Evolutionary conservation across 2,113 vertebrate genomes (phyloP), one percentile per base, ranked within the genome.

Genomic region (Caretta caretta): DNA sequence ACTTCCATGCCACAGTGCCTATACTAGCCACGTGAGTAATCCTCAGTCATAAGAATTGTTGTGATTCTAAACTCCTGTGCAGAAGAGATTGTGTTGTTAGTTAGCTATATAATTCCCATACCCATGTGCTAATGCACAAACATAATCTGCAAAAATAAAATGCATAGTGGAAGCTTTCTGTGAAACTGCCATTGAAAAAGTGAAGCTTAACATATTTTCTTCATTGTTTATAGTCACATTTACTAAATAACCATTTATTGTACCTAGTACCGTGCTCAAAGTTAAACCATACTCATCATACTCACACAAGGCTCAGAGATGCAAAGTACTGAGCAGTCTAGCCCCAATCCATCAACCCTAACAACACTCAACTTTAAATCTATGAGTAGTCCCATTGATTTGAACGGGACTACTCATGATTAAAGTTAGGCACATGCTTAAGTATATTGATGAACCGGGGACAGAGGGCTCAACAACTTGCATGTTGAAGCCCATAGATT

Each of bases 1-100:
- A 1, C 8, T 86, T 20, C 51, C 4, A 8, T 5, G 29, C 4
- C 62, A 48, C 29, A 53, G 25, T 27, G 2, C 0, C 17, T 82
- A n/a, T 11, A 7, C 50, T 42, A 27, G 10, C 83, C 48, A 14
- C 20, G 31, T 79, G 2, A 76, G 24, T 9, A 84, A 94, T 76
- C 80, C 35, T 92, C 50, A 69, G 79, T 80, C 42, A 5, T 0
- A 5, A 25, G 46, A 24, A 79, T 65, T n/a, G 46, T 20, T 27
- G 86, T 3, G 10, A 53, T 75, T 83, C 65, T 84, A 7, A 10
- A 31, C 50, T 38, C 50, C 31, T 65, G 31, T 65, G 31, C 29
- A 16, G 13, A 31, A 31, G 29, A 5, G 6, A 31, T 65, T 22
- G 79, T n/a, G 80, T 50, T 81, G 50, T 90, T 24, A 65, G 29